Evolutionary conservation across 2,797 vertebrate species (phyloP).

Genomic region (Manis javanica): DNA sequence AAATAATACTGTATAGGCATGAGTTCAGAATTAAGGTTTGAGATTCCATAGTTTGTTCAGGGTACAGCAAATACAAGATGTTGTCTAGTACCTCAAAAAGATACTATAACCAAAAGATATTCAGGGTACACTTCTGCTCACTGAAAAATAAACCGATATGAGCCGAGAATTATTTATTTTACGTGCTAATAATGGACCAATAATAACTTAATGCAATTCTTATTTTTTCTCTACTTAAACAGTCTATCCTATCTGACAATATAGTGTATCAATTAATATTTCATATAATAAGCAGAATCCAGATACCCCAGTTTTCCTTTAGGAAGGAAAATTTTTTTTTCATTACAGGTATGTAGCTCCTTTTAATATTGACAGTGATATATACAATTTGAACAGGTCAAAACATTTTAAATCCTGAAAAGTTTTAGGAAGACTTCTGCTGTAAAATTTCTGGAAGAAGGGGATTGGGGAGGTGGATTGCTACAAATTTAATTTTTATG

Average conservation of each 20-base stretch:
- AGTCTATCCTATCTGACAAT: not conserved
- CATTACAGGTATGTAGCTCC: not conserved
- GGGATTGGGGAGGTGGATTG: not conserved
- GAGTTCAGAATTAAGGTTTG: slow-evolving; percentile 9
- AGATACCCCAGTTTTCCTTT: not conserved
- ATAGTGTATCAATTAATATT: not conserved
- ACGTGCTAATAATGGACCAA: not conserved
- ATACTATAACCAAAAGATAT: not conserved
- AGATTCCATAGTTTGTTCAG: not conserved
- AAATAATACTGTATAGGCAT: not conserved
- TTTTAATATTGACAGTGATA: not conserved
- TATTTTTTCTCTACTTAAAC: slow-evolving; percentile 26
- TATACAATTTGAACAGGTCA: not conserved
- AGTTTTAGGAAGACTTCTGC: not conserved
- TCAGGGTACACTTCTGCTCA: not conserved
- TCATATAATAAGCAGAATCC: not conserved
- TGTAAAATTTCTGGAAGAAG: not conserved
- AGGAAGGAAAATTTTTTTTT: not conserved
- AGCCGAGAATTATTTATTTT: slow-evolving; percentile 27
- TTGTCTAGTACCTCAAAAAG: not conserved
- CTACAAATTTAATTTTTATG: not conserved
- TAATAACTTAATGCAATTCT: slow-evolving; percentile 12
- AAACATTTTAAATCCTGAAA: not conserved
- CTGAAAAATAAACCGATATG: slow-evolving; percentile 1
- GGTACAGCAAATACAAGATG: slow-evolving; percentile 23